Conservation (phyloP, 2,113 vertebrate species). For the Chionodraco myersi region DNA sequence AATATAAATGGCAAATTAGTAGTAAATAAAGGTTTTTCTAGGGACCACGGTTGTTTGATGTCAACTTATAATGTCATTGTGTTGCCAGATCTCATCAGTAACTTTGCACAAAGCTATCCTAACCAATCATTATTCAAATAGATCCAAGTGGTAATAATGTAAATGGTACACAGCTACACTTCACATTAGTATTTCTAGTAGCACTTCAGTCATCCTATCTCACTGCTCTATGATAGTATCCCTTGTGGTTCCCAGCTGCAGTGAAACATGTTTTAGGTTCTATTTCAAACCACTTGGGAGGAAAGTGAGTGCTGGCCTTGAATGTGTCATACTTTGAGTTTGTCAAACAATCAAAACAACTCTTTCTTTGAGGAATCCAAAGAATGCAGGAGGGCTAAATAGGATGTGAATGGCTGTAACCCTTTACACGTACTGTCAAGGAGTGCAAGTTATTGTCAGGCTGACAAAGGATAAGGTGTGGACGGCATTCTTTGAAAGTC, state of each 20-base stretch:
- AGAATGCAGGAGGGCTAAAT: conserved; percentile 16
- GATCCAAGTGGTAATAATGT: background rate
- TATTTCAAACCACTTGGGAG: conserved; percentile 20
- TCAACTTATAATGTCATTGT: background rate
- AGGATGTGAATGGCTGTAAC: background rate
- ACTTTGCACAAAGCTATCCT: background rate
- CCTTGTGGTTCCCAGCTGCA: conserved; percentile 10
- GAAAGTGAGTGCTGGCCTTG: conserved; percentile 12
- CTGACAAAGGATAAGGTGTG: conserved; percentile 22
- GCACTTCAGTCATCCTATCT: background rate
- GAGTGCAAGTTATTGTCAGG: background rate
- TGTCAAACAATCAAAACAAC: background rate
- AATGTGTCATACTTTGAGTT: conserved; percentile 11
- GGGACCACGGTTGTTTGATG: background rate
- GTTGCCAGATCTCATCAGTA: background rate
- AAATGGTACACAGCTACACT: background rate
- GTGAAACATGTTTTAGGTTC: conserved; percentile 18
- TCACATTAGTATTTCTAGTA: conserved; percentile 2
- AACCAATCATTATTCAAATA: background rate
- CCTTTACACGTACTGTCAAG: background rate
- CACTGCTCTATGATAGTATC: background rate
- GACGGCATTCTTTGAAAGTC: conserved; percentile 9
- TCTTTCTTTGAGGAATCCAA: conserved; percentile 23
- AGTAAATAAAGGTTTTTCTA: background rate
- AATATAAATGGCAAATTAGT: background rate